These are phyloP conservation scores for Lithosia quadra DNA, from an alignment of 2,888 invertebrate genomes.

Conservation along the genomic window DNA sequence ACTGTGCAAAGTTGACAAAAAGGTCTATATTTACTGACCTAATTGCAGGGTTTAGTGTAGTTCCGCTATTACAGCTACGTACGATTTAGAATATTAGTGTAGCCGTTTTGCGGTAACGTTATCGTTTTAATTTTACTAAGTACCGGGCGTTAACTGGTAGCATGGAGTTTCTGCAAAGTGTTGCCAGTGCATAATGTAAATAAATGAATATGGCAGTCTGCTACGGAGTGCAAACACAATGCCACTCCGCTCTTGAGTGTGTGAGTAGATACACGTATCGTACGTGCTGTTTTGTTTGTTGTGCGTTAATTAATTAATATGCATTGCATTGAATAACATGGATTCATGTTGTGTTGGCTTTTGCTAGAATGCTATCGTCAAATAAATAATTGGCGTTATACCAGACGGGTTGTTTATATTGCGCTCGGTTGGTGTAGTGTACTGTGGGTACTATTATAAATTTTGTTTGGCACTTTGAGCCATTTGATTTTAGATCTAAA, in stretches of 20 bases:
- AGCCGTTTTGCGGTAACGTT: slow-evolving; percentile 60
- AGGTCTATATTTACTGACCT: neutral
- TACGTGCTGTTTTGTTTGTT: slow-evolving; percentile 46
- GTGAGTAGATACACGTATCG: slow-evolving; percentile 5
- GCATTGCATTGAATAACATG: slow-evolving; percentile 41
- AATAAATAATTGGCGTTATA: slow-evolving; percentile 1
- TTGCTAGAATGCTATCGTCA: neutral
- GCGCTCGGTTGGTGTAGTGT: neutral
- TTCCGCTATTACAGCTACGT: slow-evolving; percentile 30
- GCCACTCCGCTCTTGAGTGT: slow-evolving; percentile 37
- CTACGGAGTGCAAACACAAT: slow-evolving; percentile 49
- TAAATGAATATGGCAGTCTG: slow-evolving; percentile 53
- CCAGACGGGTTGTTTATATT: neutral
- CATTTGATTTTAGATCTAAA: too few species aligned
- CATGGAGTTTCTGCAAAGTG: slow-evolving; percentile 57
- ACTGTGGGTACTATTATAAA: too few species aligned
- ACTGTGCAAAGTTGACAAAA: too few species aligned
- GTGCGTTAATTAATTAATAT: slow-evolving; percentile 57
- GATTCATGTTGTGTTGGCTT: slow-evolving; percentile 17
- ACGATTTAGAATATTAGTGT: slow-evolving; percentile 59
- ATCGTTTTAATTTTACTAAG: slow-evolving; percentile 76
- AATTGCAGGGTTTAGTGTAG: slow-evolving; percentile 20
- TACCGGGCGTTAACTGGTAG: slow-evolving; percentile 56
- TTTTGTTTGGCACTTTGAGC: neutral
- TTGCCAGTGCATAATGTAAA: slow-evolving; percentile 57